phyloP scores from a whole-genome alignment of 1,140 invertebrate genomes.

The Drosophila sp. region DNA sequence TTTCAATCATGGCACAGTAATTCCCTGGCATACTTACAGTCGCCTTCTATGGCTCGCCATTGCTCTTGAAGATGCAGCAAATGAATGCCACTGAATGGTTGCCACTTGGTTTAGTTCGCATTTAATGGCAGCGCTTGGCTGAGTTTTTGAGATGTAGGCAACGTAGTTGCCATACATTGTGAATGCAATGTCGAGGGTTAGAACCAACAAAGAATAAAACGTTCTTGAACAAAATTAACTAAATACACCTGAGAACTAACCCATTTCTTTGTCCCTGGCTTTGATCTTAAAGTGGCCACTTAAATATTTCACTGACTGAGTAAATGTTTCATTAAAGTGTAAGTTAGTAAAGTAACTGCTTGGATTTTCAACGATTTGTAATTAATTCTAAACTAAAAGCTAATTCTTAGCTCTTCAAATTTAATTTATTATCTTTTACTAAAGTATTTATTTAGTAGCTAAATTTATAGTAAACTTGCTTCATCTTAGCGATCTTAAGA shows the following conservation, averaged over 20 bases:
- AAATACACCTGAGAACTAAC: not conserved
- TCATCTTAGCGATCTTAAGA: too few species aligned
- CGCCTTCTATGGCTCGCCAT: constrained; percentile 28
- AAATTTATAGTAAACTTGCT: too few species aligned
- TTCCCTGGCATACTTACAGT: constrained; percentile 46
- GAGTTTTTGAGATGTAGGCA: not conserved
- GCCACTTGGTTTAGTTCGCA: constrained; percentile 3
- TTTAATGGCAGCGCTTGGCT: constrained; percentile 2
- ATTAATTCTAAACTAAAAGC: too few species aligned
- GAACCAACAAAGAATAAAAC: not conserved
- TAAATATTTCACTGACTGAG: too few species aligned
- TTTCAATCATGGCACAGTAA: constrained; percentile 75
- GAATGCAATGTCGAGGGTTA: not conserved
- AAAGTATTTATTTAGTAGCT: too few species aligned
- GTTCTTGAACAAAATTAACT: not conserved
- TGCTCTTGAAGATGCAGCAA: constrained; percentile 12
- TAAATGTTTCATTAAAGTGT: too few species aligned
- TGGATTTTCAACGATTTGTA: too few species aligned
- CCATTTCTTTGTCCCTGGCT: too few species aligned
- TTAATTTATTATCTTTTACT: too few species aligned
- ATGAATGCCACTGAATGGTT: constrained; percentile 18
- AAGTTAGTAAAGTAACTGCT: too few species aligned
- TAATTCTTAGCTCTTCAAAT: too few species aligned
- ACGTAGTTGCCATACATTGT: not conserved
- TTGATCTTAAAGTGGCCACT: too few species aligned